phyloP scores from a whole-genome alignment of 1,140 invertebrate genomes.

The Drosophila navojoa region DNA sequence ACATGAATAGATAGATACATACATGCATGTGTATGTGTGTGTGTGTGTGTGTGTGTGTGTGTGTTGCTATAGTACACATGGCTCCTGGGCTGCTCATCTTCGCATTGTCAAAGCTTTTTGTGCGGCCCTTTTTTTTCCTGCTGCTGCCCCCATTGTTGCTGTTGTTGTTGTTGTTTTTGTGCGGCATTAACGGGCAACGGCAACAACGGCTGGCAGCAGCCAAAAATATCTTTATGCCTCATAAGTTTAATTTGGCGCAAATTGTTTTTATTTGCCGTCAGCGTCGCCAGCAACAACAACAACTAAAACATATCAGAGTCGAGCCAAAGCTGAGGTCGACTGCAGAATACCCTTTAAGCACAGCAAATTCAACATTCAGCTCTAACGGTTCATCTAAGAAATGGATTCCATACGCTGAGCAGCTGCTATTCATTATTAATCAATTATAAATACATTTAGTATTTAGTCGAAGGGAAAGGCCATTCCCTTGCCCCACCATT shows the following conservation, averaged over 20 bases:
- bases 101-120: slow-evolving; percentile 63
- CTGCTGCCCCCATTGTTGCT: slow-evolving; percentile 27
- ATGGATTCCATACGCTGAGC: too few species aligned
- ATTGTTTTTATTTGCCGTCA: slow-evolving; percentile 78
- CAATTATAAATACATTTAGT: too few species aligned
- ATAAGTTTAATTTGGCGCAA: slow-evolving; percentile 82
- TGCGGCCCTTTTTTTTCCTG: neutral
- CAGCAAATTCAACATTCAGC: neutral
- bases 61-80: slow-evolving; percentile 49
- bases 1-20: slow-evolving; percentile 20
- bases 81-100: slow-evolving; percentile 62
- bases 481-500: neutral
- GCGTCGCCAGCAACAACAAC: slow-evolving; percentile 66
- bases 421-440: too few species aligned
- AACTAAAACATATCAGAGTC: slow-evolving; percentile 45
- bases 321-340: neutral
- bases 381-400: too few species aligned
- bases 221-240: slow-evolving; percentile 82
- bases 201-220: slow-evolving; percentile 59
- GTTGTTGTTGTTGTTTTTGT: slow-evolving; percentile 45
- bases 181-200: slow-evolving; percentile 61
- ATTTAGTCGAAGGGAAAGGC: neutral
- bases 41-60: slow-evolving; percentile 18
- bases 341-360: slow-evolving; percentile 9
- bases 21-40: slow-evolving; percentile 18